Evolutionary conservation across 2,888 invertebrate species (phyloP), one percentile per base, ranked within the genome.

Genomic region (Scrobipalpa costella): DNA sequence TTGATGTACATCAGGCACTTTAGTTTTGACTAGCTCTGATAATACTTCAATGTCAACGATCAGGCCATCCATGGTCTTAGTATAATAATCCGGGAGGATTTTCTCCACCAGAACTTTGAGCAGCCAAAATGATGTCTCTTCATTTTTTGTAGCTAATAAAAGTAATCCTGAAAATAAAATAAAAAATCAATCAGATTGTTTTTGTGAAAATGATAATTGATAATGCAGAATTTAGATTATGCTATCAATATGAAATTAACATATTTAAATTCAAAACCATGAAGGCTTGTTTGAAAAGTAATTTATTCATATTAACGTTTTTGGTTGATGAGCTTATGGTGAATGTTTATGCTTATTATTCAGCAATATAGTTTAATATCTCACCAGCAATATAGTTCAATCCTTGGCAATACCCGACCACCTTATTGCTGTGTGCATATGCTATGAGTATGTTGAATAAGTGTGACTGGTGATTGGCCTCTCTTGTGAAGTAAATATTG

Each of bases 331-430:
- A n/a, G n/a, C n/a, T 17, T 17, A 6, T 49, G n/a, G 15, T 17
- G 15, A 49, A 47, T n/a, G 7, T n/a, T n/a, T 8, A 49, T 15
- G n/a, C 7, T 47, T 47, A 11, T 2, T 38, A 9, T 38, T 38
- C 7, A 11, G n/a, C 13, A 8, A 27, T 11, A 27, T 19, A 15
- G n/a, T 2, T 21, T 27, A 15, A 13, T 6, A 6, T 27, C 57
- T 60, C 77, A 88, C 94, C 95, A 77, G 97, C 97, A 74, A 98
- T 96, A 83, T 98, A 98, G 89, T 98, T 98, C 68, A 98, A 89
- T 60, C 98, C 98, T 93, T 98, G 98, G 79, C 98, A 98, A 84
- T 98, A 98, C 36, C 98, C 98, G 74, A 98, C 95, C 64, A 94
- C 94, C 73, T 94, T 93, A 85, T 98, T 98, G 77, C 96, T 96